Evolutionary conservation across 2,888 invertebrate species (phyloP).

Genomic region (Calliphora vomitoria): DNA sequence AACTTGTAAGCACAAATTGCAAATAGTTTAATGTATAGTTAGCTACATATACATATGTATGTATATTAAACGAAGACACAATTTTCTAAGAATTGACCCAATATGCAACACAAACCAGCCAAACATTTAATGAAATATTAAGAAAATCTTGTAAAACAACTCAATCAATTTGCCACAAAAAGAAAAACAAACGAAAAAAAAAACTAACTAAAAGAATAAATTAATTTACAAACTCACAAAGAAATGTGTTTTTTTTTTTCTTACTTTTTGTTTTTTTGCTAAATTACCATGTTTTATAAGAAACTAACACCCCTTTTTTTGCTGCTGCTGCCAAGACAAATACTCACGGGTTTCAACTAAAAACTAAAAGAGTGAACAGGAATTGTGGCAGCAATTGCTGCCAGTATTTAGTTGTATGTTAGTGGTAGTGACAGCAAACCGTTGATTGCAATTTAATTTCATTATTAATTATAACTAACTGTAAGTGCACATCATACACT

Average conservation of each 20-base stretch:
- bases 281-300: conserved; percentile 42
- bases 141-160: conserved; percentile 69
- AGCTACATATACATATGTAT: neutral
- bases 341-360: neutral
- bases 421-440: conserved; percentile 51
- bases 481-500: conserved; percentile 30
- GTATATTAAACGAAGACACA: conserved; percentile 11
- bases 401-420: too few relatives aligned
- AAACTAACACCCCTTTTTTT: conserved; percentile 60
- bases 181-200: neutral
- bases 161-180: conserved; percentile 61
- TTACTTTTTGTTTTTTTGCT: neutral
- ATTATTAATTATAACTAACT: conserved; percentile 71
- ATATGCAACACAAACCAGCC: conserved; percentile 16
- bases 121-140: conserved; percentile 56
- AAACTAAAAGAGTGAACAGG: neutral
- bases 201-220: neutral
- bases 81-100: conserved; percentile 53
- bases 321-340: neutral
- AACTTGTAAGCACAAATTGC: conserved; percentile 36
- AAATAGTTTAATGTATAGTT: conserved; percentile 1
- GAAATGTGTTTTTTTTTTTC: conserved; percentile 11
- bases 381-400: neutral
- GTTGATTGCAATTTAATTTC: conserved; percentile 74
- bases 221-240: conserved; percentile 35